A percentile compares a stretch with the other conserved stretches of the same genome.
phyloP scores from a whole-genome alignment of 2,888 invertebrate species.

The Dyspetes luteomarginatus region DNA sequence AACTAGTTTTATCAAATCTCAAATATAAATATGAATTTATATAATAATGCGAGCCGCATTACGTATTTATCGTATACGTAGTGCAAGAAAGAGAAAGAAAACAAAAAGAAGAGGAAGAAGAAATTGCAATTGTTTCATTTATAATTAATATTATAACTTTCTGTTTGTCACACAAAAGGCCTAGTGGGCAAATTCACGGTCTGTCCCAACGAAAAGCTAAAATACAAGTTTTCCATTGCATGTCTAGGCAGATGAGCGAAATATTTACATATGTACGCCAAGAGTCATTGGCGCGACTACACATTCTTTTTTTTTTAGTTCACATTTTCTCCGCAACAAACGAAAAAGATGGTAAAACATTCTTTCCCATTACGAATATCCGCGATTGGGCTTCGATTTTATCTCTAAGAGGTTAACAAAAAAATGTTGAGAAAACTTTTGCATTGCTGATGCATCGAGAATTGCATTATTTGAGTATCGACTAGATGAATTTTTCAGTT shows the following conservation, averaged over 20 bases:
- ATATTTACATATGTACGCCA: too few species aligned
- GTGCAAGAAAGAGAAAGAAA: slow-evolving; percentile 27
- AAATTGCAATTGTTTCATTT: slow-evolving; percentile 51
- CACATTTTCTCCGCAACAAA: too few species aligned
- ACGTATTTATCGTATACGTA: slow-evolving; percentile 57
- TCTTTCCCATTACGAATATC: too few species aligned
- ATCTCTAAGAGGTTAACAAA: too few species aligned
- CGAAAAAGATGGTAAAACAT: too few species aligned
- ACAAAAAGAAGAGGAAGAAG: slow-evolving; percentile 14
- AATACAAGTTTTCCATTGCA: slow-evolving; percentile 59
- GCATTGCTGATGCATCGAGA: slow-evolving; percentile 45
- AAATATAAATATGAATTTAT: slow-evolving; percentile 66
- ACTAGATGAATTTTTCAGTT: neutral
- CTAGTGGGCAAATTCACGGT: slow-evolving; percentile 66
- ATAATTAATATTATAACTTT: slow-evolving; percentile 20
- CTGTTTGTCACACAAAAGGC: slow-evolving; percentile 63
- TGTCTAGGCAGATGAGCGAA: slow-evolving; percentile 8
- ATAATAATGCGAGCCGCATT: slow-evolving; percentile 58
- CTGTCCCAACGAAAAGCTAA: slow-evolving; percentile 62
- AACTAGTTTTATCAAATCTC: slow-evolving; percentile 69
- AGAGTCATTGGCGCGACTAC: too few species aligned
- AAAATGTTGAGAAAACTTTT: neutral
- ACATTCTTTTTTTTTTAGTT: too few species aligned
- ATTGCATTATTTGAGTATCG: slow-evolving; percentile 33
- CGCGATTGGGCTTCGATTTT: too few species aligned